Base-by-base conservation (phyloP, 2,113 vertebrate species). In the Machaerirhynchus nigripectus region DNA sequence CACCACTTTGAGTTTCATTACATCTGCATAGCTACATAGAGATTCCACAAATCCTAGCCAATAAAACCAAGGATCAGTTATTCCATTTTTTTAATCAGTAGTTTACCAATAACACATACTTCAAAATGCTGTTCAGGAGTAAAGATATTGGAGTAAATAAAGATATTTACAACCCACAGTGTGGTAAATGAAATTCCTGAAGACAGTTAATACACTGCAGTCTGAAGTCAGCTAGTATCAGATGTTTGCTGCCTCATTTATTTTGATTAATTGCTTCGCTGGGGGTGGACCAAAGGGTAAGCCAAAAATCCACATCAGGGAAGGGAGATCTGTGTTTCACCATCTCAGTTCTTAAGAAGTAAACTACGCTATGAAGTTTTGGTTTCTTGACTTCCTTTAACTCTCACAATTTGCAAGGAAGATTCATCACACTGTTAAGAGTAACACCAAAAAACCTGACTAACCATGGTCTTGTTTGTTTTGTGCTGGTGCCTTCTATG, bases 171-270 rank as follows among this genome's bases (percentile, higher is more conserved):
- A 79, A 60, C 60, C 40, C 40, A 31, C 60, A 67, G 52, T 7
- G 40, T 52, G 59, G 88, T 52, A 81, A 67, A 69, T 42, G 53
- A 88, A 81, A 94, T 77, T 93, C 76, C 60, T 6, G 7, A 91
- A 90, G 79, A 88, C 49, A 50, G 71, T 64, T 83, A 87, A 84
- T 76, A 44, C 69, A 42, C 37, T 87, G 89, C 2, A 6, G 37
- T 90, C 68, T 91, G 89, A 91, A 93, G 71, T 57, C 80, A 90
- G 76, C 46, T 83, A 57, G 74, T 83, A 94, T 95, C 70, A 81
- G 70, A 75, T 42, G 47, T 89, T 92, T 95, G 35, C 80, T 95
- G 86, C 89, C 88, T 97, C 93, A 95, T 92, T 96, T 96, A 86
- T 87, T 96, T 96, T 96, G 94, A 97, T 94, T 94, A 94, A 96